Evolutionary conservation across 23 tunicate species (phyloP), one percentile per base, ranked within the genome.

Genomic region (Styela clava): DNA sequence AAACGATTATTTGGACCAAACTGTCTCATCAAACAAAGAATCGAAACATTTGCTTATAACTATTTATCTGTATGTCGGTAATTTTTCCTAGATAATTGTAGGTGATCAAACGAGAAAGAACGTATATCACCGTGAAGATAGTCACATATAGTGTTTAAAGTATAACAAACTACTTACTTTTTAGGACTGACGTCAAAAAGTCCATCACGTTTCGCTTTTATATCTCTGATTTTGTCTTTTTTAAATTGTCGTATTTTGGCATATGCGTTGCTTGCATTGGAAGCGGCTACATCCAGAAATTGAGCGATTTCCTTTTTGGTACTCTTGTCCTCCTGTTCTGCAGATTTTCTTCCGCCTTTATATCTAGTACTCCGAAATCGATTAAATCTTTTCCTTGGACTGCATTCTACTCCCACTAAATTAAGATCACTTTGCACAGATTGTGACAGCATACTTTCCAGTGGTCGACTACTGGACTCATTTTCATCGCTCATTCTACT

Each of bases 211-310:
- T 71, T 71, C 24, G 77, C 77, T 5, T 29, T 26, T 44, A 44
- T 44, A 44, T 44, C 56, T 12, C 56, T 67, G 23, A 29, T 25
- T 67, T 67, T 67, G 0, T 29, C 71, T 27, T 51, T 76, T 44
- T 76, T 76, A 26, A 76, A 44, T 76, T 52, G 65, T 1, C 81
- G 63, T 27, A 76, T 7, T 44, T 76, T 76, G 24, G 81, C 81
- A 26, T 76, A 76, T 12, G 81, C 81, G 44, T 27, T 76, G 35
- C 77, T 71, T 5, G 77, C 77, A 44, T 76, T 76, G 0, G 81
- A 76, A 12, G 65, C 81, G 23, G 81, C 65, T 26, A 56, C 65
- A 29, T 76, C 81, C 24, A 76, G 31, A 24, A 76, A 44, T 20
- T 76, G 81, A 51, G 65, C 81, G 27, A 76, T 1, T 33, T 76